Evolutionary conservation across 2,797 vertebrate genomes (phyloP).

Genomic region (Crenuchus spilurus): DNA sequence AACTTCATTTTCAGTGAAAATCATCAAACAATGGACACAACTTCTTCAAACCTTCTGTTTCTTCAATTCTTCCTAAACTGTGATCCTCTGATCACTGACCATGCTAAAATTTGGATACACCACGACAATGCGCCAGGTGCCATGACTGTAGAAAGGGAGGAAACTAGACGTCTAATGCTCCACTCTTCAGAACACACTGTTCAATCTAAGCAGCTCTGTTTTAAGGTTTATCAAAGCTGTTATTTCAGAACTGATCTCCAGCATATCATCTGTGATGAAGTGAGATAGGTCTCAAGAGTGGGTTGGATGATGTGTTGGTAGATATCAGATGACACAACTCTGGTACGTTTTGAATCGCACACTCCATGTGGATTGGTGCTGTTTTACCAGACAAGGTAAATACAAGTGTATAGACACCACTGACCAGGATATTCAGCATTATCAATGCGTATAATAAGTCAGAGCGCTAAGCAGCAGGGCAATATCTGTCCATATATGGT

Average conservation of each 20-base stretch:
- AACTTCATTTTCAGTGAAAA: no score
- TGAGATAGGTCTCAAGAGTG: no score
- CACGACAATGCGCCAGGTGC: no score
- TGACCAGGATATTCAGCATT: constrained; percentile 12
- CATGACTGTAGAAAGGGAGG: neutral
- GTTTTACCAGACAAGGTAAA: neutral
- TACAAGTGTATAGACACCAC: neutral
- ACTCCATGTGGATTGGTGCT: neutral
- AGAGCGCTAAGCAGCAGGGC: constrained; percentile 1
- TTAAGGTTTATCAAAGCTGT: neutral
- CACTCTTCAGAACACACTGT: neutral
- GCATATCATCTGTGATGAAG: neutral
- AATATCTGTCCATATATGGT: neutral
- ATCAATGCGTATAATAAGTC: neutral
- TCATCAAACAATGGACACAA: neutral
- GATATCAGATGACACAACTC: neutral
- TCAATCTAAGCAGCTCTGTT: neutral
- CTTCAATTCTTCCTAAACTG: neutral
- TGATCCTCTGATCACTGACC: constrained; percentile 51
- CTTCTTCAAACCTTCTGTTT: neutral
- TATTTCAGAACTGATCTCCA: neutral
- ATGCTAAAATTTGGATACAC: no score
- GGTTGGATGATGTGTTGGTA: no score
- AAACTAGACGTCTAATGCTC: neutral
- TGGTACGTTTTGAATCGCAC: neutral